A percentile compares a stretch with the other conserved stretches of the same genome.
These are phyloP conservation scores for Helicorthomorpha holstii DNA, from an alignment of 1,140 invertebrate species.

Conservation along the genomic window DNA sequence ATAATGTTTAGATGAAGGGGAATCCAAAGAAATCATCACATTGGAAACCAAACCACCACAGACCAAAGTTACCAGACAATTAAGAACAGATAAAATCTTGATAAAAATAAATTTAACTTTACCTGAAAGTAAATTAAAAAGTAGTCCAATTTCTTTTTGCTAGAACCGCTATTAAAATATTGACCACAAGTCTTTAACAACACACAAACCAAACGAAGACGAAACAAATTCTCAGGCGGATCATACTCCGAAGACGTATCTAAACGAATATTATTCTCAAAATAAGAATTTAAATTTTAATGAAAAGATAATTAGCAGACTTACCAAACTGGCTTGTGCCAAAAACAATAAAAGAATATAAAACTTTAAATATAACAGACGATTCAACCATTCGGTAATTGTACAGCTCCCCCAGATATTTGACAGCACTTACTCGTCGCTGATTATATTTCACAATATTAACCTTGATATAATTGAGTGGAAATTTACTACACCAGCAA, in stretches of 20 bases:
- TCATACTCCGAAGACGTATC: conserved; percentile 29
- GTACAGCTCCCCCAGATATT: conserved; percentile 88
- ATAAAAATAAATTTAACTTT: too few relatives aligned
- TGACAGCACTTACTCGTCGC: conserved; percentile 74
- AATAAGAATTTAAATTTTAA: too few relatives aligned
- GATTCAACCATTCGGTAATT: conserved; percentile 91
- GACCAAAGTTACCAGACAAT: too few relatives aligned
- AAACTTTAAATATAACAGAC: conserved; percentile 73
- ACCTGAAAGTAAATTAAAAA: conserved; percentile 86
- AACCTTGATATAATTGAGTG: conserved; percentile 23
- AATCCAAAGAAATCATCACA: too few relatives aligned
- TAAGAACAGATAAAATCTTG: too few relatives aligned
- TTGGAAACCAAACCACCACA: too few relatives aligned
- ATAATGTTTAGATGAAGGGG: too few relatives aligned
- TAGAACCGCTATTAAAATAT: conserved; percentile 78
- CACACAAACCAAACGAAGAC: conserved; percentile 67
- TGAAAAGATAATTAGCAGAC: too few relatives aligned
- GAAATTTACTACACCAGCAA: background rate
- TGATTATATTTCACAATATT: conserved; percentile 85
- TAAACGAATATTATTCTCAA: background rate
- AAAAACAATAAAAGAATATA: conserved; percentile 87
- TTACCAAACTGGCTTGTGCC: conserved; percentile 47
- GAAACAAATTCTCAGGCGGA: conserved; percentile 77
- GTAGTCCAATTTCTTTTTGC: conserved; percentile 82
- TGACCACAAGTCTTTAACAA: conserved; percentile 81